A percentile compares a stretch with the other conserved stretches of the same genome.
These are phyloP conservation scores for Clanis bilineata DNA, from an alignment of 2,888 invertebrate genomes.

Conservation along the genomic window DNA sequence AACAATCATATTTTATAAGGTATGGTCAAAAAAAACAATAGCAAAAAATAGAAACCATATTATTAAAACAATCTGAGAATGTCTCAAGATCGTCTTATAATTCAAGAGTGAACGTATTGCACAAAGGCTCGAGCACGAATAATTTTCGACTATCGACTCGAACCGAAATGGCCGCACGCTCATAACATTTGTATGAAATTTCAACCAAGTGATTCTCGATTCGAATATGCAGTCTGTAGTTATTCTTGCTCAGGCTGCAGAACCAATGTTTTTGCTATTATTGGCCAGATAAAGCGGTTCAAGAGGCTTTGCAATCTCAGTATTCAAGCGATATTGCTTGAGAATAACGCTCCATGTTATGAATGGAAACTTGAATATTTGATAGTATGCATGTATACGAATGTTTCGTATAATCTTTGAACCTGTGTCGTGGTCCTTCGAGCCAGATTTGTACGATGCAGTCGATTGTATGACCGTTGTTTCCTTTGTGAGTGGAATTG, in stretches of 20 bases:
- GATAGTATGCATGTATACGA: slow-evolving; percentile 20
- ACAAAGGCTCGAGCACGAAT: no score
- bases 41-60: background rate
- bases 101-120: slow-evolving; percentile 14
- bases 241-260: no score
- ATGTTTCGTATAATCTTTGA: slow-evolving; percentile 22
- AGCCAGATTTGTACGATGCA: slow-evolving; percentile 9
- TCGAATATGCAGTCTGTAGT: no score
- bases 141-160: no score
- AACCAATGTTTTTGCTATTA: slow-evolving; percentile 51
- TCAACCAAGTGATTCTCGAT: no score
- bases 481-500: background rate
- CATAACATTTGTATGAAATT: no score
- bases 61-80: slow-evolving; percentile 15
- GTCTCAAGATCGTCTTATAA: slow-evolving; percentile 23
- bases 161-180: no score
- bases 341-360: slow-evolving; percentile 30
- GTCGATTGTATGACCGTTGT: slow-evolving; percentile 7
- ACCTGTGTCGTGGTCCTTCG: slow-evolving; percentile 16
- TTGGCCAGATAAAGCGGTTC: slow-evolving; percentile 60
- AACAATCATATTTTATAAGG: background rate
- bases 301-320: slow-evolving; percentile 52
- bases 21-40: background rate
- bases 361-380: slow-evolving; percentile 34
- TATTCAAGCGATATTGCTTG: slow-evolving; percentile 58